Base-by-base conservation (phyloP, 2,113 vertebrate species). In the Picathartes gymnocephalus region DNA sequence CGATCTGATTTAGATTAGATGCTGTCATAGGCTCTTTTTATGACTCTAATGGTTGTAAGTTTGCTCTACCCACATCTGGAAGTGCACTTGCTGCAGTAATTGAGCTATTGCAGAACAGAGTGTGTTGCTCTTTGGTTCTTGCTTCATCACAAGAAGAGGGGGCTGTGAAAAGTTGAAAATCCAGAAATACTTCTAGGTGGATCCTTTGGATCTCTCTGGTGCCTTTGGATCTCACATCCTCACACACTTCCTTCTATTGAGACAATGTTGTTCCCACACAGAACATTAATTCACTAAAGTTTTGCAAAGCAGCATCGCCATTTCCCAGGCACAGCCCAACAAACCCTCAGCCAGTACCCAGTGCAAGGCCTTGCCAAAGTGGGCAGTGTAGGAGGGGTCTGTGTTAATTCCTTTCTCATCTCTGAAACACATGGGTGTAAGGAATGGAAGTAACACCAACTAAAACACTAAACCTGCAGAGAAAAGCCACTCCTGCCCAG, bases 1-100 rank as follows among this genome's bases (percentile, higher is more conserved):
- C 9, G 28, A 83, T 72, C 66, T 83, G 82, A 93, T 90, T 96
- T 66, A 94, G 81, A 83, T 94, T 70, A 94, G 88, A 90, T 22
- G 25, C 74, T 86, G 82, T 40, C 22, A 1, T 9, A 15, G 19
- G 19, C 39, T 92, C 66, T 79, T 95, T 77, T 76, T 79, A 18
- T 72, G 64, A 69, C 57, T 73, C 62, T 60, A 40, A 78, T 60
- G 61, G 45, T 7, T 84, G 16, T 15, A 61, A 64, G 44, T 86
- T 76, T 19, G 10, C 66, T 69, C 57, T 48, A 37, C 19, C n/a
- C 39, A 21, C 56, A 93, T 76, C 48, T 84, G 84, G 81, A 48
- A 88, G 39, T 48, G 57, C 25, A 57, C 44, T 76, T 37, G 5
- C 60, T 37, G 16, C 48, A 74, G 58, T 37, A 71, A 79, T 4